A percentile compares a stretch with the other conserved stretches of the same genome.
Conservation (phyloP, 1,140 invertebrate genomes). For the Brachionus rubens region DNA sequence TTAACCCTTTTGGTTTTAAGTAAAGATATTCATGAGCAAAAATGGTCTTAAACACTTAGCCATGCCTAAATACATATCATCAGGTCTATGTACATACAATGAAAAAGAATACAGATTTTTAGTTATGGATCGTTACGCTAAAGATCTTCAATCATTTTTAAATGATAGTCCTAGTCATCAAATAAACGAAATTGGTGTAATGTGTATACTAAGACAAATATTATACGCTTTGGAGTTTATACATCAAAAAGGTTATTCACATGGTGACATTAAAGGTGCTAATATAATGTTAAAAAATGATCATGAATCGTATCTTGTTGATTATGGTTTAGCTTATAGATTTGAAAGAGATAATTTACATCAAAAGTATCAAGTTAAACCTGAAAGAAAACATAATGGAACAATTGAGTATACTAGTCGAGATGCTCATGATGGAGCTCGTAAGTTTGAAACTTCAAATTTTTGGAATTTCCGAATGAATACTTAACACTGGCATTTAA, state of each 20-base stretch:
- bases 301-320: constrained; percentile 14
- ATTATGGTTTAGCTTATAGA: constrained; percentile 36
- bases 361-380: constrained; percentile 43
- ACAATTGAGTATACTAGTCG: constrained; percentile 43
- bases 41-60: constrained; percentile 23
- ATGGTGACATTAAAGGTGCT: constrained; percentile 46
- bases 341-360: constrained; percentile 11
- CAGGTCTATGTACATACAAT: constrained; percentile 12
- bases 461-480: too few relatives aligned
- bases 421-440: constrained; percentile 46
- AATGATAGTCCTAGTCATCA: background rate
- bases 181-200: constrained; percentile 32
- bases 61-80: constrained; percentile 14
- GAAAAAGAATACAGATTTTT: constrained; percentile 44
- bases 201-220: constrained; percentile 21
- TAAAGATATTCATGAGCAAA: constrained; percentile 6
- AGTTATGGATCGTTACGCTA: constrained; percentile 38
- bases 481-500: too few relatives aligned
- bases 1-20: background rate
- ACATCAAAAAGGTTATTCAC: constrained; percentile 38
- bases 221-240: constrained; percentile 39
- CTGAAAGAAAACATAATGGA: constrained; percentile 40
- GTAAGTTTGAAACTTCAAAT: background rate
- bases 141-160: constrained; percentile 28
- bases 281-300: constrained; percentile 44